Percentiles rank a stretch among this genome's conserved stretches.
Conservation (phyloP, 2,888 invertebrate genomes). For the Thymelicus acteon region DNA sequence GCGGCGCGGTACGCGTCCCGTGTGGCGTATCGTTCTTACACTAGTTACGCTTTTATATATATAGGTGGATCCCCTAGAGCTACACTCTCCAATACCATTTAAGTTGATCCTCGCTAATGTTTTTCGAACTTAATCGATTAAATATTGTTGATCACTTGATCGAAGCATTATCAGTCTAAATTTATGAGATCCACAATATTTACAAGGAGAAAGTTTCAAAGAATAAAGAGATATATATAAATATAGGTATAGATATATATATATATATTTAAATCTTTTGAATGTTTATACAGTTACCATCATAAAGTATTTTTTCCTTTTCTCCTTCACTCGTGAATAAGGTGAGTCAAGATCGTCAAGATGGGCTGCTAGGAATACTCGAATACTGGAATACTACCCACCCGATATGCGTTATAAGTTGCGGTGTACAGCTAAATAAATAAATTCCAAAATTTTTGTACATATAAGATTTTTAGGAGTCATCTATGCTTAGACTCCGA, state of each 20-base stretch:
- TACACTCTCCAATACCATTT: not conserved
- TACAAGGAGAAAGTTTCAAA: no score
- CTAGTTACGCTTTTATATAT: slow-evolving; percentile 41
- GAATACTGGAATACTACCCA: no score
- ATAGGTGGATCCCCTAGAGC: slow-evolving; percentile 34
- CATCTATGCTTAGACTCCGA: not conserved
- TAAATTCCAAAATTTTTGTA: not conserved
- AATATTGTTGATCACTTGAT: not conserved
- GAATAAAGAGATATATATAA: not conserved
- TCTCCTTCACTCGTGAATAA: no score
- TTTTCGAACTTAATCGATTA: not conserved
- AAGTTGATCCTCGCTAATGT: not conserved
- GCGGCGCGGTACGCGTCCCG: not conserved
- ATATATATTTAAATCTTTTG: not conserved
- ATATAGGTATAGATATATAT: no score
- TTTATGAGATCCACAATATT: no score
- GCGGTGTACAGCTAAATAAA: not conserved
- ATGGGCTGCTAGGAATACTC: no score
- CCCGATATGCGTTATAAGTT: not conserved
- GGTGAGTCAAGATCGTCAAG: no score
- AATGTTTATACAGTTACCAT: not conserved
- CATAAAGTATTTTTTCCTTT: no score
- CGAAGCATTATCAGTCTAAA: no score
- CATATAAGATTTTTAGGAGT: not conserved
- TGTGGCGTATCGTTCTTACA: slow-evolving; percentile 4